These are phyloP conservation scores for Luscinia luscinia DNA, from an alignment of 2,797 vertebrate species.

Conservation along the genomic window DNA sequence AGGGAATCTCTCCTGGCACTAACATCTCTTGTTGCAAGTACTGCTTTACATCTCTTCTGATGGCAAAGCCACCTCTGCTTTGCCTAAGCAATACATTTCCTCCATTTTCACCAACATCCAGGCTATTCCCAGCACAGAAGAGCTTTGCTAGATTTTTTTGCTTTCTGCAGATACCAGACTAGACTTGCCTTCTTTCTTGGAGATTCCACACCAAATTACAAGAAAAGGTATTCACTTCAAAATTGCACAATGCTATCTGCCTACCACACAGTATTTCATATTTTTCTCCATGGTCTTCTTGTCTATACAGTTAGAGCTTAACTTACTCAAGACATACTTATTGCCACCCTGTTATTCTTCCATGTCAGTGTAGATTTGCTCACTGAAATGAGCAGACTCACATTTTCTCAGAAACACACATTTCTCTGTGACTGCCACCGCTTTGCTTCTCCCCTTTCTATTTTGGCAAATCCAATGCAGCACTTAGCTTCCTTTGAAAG, in stretches of 20 bases:
- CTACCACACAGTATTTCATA: rapidly evolving
- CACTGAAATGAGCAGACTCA: neutral
- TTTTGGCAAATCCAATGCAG: neutral
- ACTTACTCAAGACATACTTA: neutral
- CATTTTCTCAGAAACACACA: neutral
- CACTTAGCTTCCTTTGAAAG: neutral
- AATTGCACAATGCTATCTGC: neutral
- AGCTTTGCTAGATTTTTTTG: neutral
- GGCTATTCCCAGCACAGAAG: neutral
- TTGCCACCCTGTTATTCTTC: neutral
- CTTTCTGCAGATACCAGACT: neutral
- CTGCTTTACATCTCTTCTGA: neutral
- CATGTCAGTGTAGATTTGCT: neutral
- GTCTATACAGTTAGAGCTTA: neutral
- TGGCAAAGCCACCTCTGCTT: neutral
- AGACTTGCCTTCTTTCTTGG: neutral
- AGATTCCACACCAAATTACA: neutral
- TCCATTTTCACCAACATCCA: neutral
- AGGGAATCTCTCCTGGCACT: neutral
- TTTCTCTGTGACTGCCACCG: neutral
- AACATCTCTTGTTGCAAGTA: neutral
- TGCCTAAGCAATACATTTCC: neutral
- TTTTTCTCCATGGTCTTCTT: neutral
- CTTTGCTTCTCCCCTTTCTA: neutral
- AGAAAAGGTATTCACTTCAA: neutral